Evolutionary conservation across 2,797 vertebrate genomes (phyloP), one percentile per base, ranked within the genome.

Genomic region (Luscinia luscinia): DNA sequence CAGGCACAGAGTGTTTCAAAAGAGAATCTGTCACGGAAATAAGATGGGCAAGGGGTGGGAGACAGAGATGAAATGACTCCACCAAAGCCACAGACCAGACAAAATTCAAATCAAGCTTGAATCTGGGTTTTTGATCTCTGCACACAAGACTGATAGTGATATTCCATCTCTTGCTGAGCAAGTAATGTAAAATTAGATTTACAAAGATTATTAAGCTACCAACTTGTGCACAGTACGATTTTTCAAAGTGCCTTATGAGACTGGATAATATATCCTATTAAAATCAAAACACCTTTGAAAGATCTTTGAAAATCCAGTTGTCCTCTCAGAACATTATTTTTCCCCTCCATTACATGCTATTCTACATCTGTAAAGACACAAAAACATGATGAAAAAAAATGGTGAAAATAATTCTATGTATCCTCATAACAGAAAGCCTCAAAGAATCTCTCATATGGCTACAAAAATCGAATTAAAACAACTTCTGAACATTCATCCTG

Each of bases 271-370:
- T 70, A 90, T 61, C 88, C 49, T 79, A 74, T 91, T 86, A 92
- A 89, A 90, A 91, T 94, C 77, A 94, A 92, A 92, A 95, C 77
- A 87, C 63, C 92, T 95, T 81, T 94, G 80, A 93, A 91, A 90
- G 51, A 70, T 66, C 70, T 96, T 93, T 94, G 80, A 93, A 94
- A 96, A 77, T 13, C 45, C 27, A 43, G 69, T 73, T 93, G 76
- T 93, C 84, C 49, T 70, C 72, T 64, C 70, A 40, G 27, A 32
- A 17, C 28, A 59, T 78, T n/a, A 28, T 63, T 89, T 48, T 45
- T 6, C 11, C 38, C n/a, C 40, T 38, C 57, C 12, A 6, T 91
- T 90, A 87, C 82, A 26, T 36, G 49, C 52, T 11, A 23, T 38
- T 89, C 74, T 70, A 45, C 45, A 59, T 28, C 70, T 69, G 43